Base-by-base conservation (phyloP, 2,113 vertebrate species). In the Beaufortia kweichowensis region DNA sequence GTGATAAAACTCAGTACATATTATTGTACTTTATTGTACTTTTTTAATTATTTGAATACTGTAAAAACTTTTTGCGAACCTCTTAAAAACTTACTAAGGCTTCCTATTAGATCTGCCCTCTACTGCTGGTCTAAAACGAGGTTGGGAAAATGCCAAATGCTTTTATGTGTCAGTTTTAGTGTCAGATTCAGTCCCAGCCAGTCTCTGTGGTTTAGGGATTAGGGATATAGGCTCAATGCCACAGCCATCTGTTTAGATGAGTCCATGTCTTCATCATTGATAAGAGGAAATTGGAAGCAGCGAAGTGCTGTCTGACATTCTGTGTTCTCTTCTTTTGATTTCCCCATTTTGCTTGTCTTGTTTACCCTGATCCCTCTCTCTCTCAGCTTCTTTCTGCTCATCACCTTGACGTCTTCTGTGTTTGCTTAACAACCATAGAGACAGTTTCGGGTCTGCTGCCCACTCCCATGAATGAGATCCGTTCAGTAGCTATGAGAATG, bases 351-450 rank as follows among this genome's bases (percentile, higher is more conserved):
- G 66, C 62, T 28, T 31, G 12, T 33, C 24, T 43, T 79, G 76
- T 81, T 79, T 76, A 76, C 46, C 76, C 78, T 29, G 41, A 67
- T 62, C 28, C 71, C 39, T 46, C 50, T 10, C 60, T 62, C 21
- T 19, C 33, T 29, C 39, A 35, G 31, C 43, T 31, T 75, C 28
- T 24, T 53, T 60, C 72, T 75, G 70, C 84, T 86, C 86, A 80
- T 82, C 80, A 4, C 76, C 17, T 83, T 81, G 67, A 21, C 57
- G 60, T 81, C 61, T 65, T 67, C 78, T 81, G 69, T 82, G 70
- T 78, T 84, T 84, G 81, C 80, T 75, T 77, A 83, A 82, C 70
- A 65, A 39, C 75, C 77, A 63, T 31, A 60, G 43, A 74, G 73
- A 66, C 53, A 43, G 55, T 79, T 75, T 79, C 48, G 56, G 74